Evolutionary conservation across 2,113 vertebrate genomes (phyloP), one percentile per base, ranked within the genome.

Genomic region (Athene cunicularia): DNA sequence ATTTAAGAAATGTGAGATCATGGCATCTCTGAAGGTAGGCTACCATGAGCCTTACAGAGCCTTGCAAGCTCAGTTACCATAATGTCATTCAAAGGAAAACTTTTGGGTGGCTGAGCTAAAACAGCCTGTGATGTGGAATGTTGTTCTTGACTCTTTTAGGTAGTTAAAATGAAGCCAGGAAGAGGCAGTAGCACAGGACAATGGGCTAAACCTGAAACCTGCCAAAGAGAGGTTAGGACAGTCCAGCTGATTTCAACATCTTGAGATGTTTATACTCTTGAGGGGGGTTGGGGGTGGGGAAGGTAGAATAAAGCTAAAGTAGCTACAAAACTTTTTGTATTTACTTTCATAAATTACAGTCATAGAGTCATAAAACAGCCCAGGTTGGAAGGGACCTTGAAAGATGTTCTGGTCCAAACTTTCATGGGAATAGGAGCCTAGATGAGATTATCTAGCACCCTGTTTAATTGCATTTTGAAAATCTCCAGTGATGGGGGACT

Each of bases 1-100:
- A 85, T 83, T 88, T 88, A 80, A 88, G 88, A 86, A 96, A 84
- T 56, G 73, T 86, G 91, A 86, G 89, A 71, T 92, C 59, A 59
- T 73, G 77, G 47, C 14, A 71, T 67, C 80, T 91, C 68, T 86
- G 64, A 86, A 95, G 76, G 75, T 92, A 53, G 59, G 22, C 37
- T 67, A 24, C 76, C 50, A 19, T 4, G 5, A 87, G 59, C 64
- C 60, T 76, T 72, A 71, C 49, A 73, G 37, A 83, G 47, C 59
- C 63, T 59, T 90, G 50, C 67, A 88, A 80, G 76, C 50, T 68
- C 0, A 0, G 74, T 83, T 92, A 39, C 63, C 41, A 10, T 60
- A 79, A 84, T 2, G n/a, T 45, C 20, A 19, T 73, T 41, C 59
- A 70, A 82, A 91, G 49, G 58, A 93, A 53, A 56, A 50, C 43